phyloP scores from a whole-genome alignment of 2,888 invertebrate genomes.

The Brachypalpus laphriformis region DNA sequence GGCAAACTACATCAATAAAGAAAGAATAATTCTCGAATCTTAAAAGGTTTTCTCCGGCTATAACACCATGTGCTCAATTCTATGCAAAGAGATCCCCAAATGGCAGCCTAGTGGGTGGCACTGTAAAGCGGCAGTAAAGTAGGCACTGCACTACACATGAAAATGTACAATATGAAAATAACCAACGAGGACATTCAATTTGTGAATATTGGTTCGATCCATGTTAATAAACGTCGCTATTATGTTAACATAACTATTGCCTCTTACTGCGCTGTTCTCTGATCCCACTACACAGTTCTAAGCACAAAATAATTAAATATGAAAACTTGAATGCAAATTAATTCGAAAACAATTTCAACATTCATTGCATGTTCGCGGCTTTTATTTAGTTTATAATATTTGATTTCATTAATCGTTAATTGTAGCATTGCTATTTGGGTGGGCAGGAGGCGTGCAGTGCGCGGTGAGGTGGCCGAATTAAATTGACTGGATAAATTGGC shows the following conservation, averaged over 20 bases:
- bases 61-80: no score
- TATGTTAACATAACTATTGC: background rate
- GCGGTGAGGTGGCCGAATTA: slow-evolving; percentile 19
- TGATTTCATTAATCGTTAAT: slow-evolving; percentile 51
- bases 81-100: no score
- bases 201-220: background rate
- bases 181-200: background rate
- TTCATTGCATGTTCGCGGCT: slow-evolving; percentile 17
- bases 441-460: background rate
- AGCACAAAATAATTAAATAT: slow-evolving; percentile 16
- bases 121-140: no score
- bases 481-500: slow-evolving; percentile 65
- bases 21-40: no score
- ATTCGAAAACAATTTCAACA: slow-evolving; percentile 53
- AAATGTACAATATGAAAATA: background rate
- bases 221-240: background rate
- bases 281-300: background rate
- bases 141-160: no score
- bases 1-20: no score
- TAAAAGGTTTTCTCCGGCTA: no score
- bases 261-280: background rate
- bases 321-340: slow-evolving; percentile 24
- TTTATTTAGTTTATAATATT: slow-evolving; percentile 46
- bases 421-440: slow-evolving; percentile 17
- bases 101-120: no score